Evolutionary conservation across 1,140 invertebrate genomes (phyloP).

Genomic region (Aradophagus sp.): DNA sequence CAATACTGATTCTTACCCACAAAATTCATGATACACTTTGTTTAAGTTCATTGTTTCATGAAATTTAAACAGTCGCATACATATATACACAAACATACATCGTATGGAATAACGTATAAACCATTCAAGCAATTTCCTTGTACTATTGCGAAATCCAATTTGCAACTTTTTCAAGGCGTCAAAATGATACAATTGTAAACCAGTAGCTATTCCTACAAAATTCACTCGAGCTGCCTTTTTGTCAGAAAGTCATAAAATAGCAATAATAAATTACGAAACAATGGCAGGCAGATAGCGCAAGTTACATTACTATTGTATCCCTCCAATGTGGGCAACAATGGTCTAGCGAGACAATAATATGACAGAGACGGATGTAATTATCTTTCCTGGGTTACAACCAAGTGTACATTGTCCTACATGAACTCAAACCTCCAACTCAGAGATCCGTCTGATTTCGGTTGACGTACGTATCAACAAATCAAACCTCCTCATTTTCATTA

Average conservation of each 20-base stretch:
- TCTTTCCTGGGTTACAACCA: slow-evolving; percentile 60
- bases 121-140: slow-evolving; percentile 37
- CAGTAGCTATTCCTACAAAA: slow-evolving; percentile 31
- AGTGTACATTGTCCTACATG: slow-evolving; percentile 55
- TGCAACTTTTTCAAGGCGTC: slow-evolving; percentile 25
- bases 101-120: slow-evolving; percentile 6
- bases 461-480: no score
- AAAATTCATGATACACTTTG: slow-evolving; percentile 25
- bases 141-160: slow-evolving; percentile 47
- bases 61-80: no score
- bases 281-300: slow-evolving; percentile 50
- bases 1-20: slow-evolving; percentile 22
- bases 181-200: slow-evolving; percentile 39
- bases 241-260: slow-evolving; percentile 56
- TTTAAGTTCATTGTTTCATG: slow-evolving; percentile 30
- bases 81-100: no score
- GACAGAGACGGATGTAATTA: slow-evolving; percentile 67
- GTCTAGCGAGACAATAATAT: slow-evolving; percentile 62
- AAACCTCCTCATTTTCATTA: no score
- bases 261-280: slow-evolving; percentile 63
- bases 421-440: slow-evolving; percentile 41
- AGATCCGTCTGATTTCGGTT: slow-evolving; percentile 32
- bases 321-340: slow-evolving; percentile 59
- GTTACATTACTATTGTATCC: slow-evolving; percentile 62
- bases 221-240: slow-evolving; percentile 35